Conservation (phyloP, 1,140 invertebrate genomes). For the Calliphora vicina region DNA sequence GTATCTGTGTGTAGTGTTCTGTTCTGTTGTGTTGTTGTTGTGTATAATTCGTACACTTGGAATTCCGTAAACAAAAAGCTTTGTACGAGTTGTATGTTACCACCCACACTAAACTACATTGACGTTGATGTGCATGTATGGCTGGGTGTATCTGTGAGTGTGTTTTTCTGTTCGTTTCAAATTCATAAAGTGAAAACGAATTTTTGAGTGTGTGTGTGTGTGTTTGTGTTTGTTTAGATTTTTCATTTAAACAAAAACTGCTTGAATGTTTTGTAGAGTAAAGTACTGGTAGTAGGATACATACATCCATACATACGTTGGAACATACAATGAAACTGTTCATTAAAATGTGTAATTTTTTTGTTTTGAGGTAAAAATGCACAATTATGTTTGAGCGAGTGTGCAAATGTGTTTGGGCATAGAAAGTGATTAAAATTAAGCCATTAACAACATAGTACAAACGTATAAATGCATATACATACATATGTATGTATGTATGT, state of each 20-base stretch:
- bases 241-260: too few relatives aligned
- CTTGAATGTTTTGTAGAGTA: too few relatives aligned
- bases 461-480: neutral
- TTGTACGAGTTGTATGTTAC: neutral
- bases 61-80: neutral
- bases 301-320: neutral
- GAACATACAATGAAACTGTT: too few relatives aligned
- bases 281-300: neutral
- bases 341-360: too few relatives aligned
- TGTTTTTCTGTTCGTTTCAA: neutral
- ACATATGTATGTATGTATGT: too few relatives aligned
- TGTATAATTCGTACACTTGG: neutral
- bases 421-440: neutral
- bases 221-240: too few relatives aligned
- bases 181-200: neutral
- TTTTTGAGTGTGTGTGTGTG: neutral
- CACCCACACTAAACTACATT: slow-evolving; percentile 23
- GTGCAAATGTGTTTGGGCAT: neutral
- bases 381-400: neutral
- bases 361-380: neutral
- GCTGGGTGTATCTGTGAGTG: neutral
- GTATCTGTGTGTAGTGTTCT: neutral
- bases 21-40: too few relatives aligned
- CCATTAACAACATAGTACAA: too few relatives aligned
- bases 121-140: neutral